These are phyloP conservation scores for Falco rusticolus DNA, from an alignment of 2,797 vertebrate species.

Conservation along the genomic window DNA sequence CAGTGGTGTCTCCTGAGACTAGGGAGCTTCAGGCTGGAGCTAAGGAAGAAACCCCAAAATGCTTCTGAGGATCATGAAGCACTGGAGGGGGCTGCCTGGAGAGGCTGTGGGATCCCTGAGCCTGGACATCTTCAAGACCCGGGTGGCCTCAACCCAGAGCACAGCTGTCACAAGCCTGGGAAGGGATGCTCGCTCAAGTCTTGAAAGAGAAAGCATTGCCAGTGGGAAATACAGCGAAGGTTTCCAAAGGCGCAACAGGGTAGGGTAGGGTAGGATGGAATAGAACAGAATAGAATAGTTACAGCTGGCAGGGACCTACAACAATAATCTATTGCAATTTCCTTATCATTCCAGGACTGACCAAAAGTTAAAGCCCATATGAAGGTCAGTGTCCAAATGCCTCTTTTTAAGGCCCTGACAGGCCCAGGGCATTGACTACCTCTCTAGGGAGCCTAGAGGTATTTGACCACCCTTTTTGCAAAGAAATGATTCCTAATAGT, in stretches of 20 bases:
- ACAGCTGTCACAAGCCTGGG: not conserved
- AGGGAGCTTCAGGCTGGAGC: not conserved
- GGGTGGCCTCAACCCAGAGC: not conserved
- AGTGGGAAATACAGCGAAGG: not conserved
- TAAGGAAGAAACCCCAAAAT: not conserved
- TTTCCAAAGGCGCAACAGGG: not conserved
- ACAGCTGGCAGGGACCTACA: not conserved
- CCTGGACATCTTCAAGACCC: no score
- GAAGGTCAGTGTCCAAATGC: not conserved
- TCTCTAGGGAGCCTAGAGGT: not conserved
- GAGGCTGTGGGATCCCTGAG: not conserved
- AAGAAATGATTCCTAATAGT: not conserved
- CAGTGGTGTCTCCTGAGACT: not conserved
- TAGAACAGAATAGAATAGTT: not conserved
- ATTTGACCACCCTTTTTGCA: not conserved
- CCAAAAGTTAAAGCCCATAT: not conserved
- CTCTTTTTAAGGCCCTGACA: not conserved
- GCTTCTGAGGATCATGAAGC: not conserved
- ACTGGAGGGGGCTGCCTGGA: not conserved
- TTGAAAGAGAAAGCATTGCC: not conserved
- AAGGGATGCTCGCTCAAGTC: not conserved
- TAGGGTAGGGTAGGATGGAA: not conserved
- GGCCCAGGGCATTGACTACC: fast-evolving
- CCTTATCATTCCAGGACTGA: not conserved
- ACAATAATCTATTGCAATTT: not conserved